Base-by-base conservation (phyloP, 2,888 invertebrate genomes). In the Bombylius discolor region DNA sequence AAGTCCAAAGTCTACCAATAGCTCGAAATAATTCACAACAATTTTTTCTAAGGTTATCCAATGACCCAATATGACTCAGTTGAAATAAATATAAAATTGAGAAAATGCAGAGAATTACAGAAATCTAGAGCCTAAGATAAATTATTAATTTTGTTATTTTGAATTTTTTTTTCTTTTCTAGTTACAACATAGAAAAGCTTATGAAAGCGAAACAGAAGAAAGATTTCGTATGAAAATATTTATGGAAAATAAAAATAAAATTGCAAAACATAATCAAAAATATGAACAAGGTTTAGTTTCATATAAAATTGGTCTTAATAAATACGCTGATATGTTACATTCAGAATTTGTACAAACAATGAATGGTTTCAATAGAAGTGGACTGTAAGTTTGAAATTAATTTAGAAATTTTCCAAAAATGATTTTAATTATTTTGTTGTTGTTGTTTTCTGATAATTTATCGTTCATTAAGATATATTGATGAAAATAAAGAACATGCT, bases 141-240 rank as follows among this genome's bases (percentile, higher is more conserved):
- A 9, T 13, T 4, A 44, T 13, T 44, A 5, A 2, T 13, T 44
- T 44, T 44, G 3, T 44, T 2, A 2, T 23, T 23, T 23, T 1
- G 3, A 23, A 23, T 23, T 23, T 23, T 23, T 23, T 23, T 23
- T 39, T n/a, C n/a, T n/a, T 42, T 42, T 42, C 5, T 42, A 42
- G 39, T 3, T 42, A 11, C 9, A 42, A 42, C 85, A 86, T 70
- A 72, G 74, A 32, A 87, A 88, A 71, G 62, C 66, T 1, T 93
- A 92, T 69, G 74, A 78, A 0, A 84, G 77, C 65, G 82, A 84
- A 3, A 77, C 82, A 0, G 92, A 93, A 68, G 92, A 94, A 68
- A 80, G 79, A 63, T 90, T 88, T 76, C 84, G 92, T 52, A 81
- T 88, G 82, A 91, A 92, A 75, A 89, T 93, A 64, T 94, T 84